Percentiles rank a stretch among this genome's conserved stretches.
Conservation (phyloP, 2,888 invertebrate genomes). For the Spilarctia lutea region DNA sequence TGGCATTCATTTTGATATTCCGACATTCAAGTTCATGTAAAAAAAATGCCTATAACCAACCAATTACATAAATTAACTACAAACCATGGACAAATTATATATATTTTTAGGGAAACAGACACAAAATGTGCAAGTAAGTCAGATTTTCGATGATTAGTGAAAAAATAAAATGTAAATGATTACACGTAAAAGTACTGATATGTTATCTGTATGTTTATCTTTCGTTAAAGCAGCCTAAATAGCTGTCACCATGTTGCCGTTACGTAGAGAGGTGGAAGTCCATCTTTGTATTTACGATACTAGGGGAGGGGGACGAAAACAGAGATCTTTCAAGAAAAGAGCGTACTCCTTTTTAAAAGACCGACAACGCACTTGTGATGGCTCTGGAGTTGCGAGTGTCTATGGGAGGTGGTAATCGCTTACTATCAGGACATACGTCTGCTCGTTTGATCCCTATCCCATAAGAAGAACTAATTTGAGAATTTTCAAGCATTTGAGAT, state of each 20-base stretch:
- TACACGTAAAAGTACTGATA: neutral
- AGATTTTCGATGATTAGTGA: conserved; percentile 32
- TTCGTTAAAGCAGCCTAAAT: neutral
- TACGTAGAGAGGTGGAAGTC: neutral
- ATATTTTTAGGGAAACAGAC: neutral
- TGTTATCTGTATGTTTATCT: neutral
- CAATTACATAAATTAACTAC: neutral
- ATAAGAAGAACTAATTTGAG: too few species aligned
- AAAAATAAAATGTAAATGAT: conserved; percentile 7
- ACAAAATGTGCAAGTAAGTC: neutral
- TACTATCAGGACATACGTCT: too few species aligned
- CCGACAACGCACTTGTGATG: too few species aligned
- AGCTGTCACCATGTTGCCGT: neutral
- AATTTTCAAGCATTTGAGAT: too few species aligned
- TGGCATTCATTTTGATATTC: neutral
- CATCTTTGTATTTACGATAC: neutral
- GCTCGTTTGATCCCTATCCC: too few species aligned
- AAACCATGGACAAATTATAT: neutral
- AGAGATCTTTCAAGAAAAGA: too few species aligned
- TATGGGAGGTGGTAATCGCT: too few species aligned
- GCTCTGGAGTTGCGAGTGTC: too few species aligned
- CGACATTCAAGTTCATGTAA: neutral
- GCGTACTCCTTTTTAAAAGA: too few species aligned
- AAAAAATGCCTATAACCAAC: neutral
- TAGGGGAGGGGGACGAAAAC: neutral